Evolutionary conservation across 2,888 invertebrate species (phyloP).

Genomic region (Allygus modestus): DNA sequence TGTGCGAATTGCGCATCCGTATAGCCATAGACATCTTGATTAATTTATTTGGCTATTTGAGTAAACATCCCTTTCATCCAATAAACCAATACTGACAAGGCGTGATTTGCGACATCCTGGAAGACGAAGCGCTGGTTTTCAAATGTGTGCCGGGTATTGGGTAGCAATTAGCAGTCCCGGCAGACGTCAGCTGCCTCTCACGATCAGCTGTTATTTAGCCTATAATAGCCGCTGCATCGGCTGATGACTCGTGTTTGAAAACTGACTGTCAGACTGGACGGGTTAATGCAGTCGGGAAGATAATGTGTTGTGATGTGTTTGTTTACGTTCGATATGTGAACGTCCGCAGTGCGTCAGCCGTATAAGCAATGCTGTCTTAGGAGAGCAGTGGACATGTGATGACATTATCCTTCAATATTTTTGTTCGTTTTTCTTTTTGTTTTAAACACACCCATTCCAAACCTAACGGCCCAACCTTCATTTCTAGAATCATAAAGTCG

Average conservation of each 20-base stretch:
- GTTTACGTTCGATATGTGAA: neutral
- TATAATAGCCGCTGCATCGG: neutral
- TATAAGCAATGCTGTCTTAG: no score
- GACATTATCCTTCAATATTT: no score
- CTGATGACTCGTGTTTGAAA: constrained; percentile 19
- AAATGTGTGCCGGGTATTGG: constrained; percentile 1
- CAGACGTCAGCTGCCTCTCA: neutral
- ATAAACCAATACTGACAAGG: neutral
- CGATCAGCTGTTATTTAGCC: neutral
- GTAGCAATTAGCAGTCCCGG: neutral
- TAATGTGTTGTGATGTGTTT: constrained; percentile 2
- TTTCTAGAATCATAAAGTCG: no score
- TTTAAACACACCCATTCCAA: no score
- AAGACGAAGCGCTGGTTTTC: neutral
- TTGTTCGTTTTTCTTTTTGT: no score
- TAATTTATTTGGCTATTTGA: no score
- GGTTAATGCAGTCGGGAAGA: constrained; percentile 7
- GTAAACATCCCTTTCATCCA: neutral
- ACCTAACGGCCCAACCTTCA: no score
- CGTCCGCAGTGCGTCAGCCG: neutral
- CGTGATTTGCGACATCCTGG: constrained; percentile 12
- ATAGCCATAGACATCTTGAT: no score
- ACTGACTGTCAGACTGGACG: constrained; percentile 7
- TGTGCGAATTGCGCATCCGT: no score
- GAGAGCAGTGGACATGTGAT: no score